These are phyloP conservation scores for Lepidocolaptes lacrymiger DNA, from an alignment of 2,797 vertebrate genomes.

Conservation along the genomic window DNA sequence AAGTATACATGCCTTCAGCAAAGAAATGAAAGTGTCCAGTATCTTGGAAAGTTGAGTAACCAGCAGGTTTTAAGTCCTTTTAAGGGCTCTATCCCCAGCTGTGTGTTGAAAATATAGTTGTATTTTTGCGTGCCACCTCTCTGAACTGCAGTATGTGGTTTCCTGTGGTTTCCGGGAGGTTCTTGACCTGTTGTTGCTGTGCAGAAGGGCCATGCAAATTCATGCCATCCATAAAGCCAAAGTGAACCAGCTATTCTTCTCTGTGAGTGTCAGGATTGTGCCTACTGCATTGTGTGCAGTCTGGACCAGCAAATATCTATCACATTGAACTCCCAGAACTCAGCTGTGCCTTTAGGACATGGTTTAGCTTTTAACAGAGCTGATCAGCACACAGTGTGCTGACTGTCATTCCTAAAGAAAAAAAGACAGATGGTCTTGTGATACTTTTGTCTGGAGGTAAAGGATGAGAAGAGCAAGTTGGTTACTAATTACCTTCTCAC, in stretches of 20 bases:
- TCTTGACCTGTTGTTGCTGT: not conserved
- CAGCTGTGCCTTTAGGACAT: constrained; percentile 28
- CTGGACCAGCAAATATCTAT: constrained; percentile 30
- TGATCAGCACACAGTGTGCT: constrained; percentile 19
- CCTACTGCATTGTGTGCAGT: constrained; percentile 7
- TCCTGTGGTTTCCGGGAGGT: not conserved
- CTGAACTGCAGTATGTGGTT: not conserved
- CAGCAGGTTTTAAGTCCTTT: not conserved
- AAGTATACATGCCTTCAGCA: not conserved
- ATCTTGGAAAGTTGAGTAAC: not conserved
- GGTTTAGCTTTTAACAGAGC: constrained; percentile 15
- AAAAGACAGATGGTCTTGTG: constrained; percentile 59
- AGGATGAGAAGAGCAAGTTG: not conserved
- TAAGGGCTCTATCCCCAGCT: not conserved
- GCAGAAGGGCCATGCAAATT: constrained; percentile 4
- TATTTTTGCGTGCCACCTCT: not conserved
- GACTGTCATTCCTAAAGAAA: constrained; percentile 39
- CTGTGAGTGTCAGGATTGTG: not conserved
- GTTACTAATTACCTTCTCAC: constrained; percentile 44
- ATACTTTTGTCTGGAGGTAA: not conserved
- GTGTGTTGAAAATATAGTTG: not conserved
- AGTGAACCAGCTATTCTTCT: constrained; percentile 2
- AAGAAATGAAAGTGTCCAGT: not conserved
- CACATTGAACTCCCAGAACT: not conserved
- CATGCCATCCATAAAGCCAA: not conserved